phyloP scores from a whole-genome alignment of 2,888 invertebrate species.

The Nipponacmea schrenckii region DNA sequence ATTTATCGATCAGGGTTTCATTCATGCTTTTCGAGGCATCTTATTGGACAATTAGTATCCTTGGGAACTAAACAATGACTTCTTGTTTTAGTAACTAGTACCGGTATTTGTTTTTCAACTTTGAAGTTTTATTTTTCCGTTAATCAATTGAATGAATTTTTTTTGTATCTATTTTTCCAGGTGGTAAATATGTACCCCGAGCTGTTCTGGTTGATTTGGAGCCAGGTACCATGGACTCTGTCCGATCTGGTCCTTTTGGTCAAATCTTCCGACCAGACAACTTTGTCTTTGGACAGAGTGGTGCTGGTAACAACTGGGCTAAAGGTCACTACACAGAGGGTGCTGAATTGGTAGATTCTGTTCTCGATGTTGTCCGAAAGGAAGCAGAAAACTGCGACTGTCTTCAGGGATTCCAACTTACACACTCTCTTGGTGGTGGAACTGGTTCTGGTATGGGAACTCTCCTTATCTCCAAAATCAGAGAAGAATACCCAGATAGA shows the following conservation, averaged over 20 bases:
- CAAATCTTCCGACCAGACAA: constrained; percentile 82
- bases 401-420: constrained; percentile 65
- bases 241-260: constrained; percentile 92
- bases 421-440: constrained; percentile 82
- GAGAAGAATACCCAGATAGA: constrained; percentile 74
- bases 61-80: no score
- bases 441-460: constrained; percentile 93
- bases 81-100: no score
- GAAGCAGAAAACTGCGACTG: constrained; percentile 63
- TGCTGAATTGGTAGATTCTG: constrained; percentile 72
- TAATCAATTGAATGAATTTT: no score
- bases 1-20: no score
- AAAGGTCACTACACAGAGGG: constrained; percentile 93
- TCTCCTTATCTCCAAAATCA: constrained; percentile 91
- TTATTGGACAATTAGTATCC: no score
- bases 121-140: no score
- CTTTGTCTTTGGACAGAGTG: constrained; percentile 81
- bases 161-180: constrained; percentile 26
- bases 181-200: constrained; percentile 90
- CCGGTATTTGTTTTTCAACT: no score
- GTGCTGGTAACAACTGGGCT: constrained; percentile 80
- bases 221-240: constrained; percentile 96
- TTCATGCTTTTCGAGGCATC: no score
- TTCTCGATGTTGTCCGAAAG: constrained; percentile 61
- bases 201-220: constrained; percentile 93